phyloP scores from a whole-genome alignment of 2,888 invertebrate genomes.

The Hololepta plana region DNA sequence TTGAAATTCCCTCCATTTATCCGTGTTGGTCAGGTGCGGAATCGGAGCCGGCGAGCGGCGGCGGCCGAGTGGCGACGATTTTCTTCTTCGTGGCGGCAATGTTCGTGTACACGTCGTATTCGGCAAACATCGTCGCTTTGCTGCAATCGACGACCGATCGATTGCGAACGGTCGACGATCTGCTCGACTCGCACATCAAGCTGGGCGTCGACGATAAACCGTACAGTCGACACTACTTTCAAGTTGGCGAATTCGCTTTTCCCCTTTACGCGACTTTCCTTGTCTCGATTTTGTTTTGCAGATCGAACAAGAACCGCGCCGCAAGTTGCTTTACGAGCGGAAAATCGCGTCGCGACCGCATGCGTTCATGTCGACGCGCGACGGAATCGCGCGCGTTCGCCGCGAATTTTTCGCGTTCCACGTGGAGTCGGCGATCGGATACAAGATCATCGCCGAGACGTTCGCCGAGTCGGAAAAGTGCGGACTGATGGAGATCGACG shows the following conservation, averaged over 20 bases:
- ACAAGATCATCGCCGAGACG: slow-evolving; percentile 45
- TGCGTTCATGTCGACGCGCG: slow-evolving; percentile 39
- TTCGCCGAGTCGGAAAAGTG: slow-evolving; percentile 55
- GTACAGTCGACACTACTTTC: slow-evolving; percentile 37
- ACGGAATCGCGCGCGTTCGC: slow-evolving; percentile 38
- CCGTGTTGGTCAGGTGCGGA: too few species aligned
- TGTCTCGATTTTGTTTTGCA: too few species aligned
- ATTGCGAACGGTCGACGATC: slow-evolving; percentile 34
- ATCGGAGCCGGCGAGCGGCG: slow-evolving; percentile 24
- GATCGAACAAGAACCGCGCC: too few species aligned
- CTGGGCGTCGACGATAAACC: slow-evolving; percentile 42
- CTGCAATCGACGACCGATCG: slow-evolving; percentile 42
- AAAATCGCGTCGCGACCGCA: too few species aligned
- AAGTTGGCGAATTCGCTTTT: slow-evolving; percentile 30
- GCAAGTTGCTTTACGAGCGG: too few species aligned
- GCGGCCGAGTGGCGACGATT: slow-evolving; percentile 27
- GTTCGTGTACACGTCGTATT: slow-evolving; percentile 44
- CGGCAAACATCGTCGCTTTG: slow-evolving; percentile 48
- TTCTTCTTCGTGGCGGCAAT: slow-evolving; percentile 25
- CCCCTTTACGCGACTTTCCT: too few species aligned
- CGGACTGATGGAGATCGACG: slow-evolving; percentile 41
- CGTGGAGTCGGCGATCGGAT: slow-evolving; percentile 44
- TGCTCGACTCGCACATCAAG: slow-evolving; percentile 37
- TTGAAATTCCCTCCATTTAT: too few species aligned
- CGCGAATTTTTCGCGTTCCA: slow-evolving; percentile 49